Evolutionary conservation across 2,888 invertebrate genomes (phyloP), one percentile per base, ranked within the genome.

Genomic region (Macrosiphum euphorbiae): DNA sequence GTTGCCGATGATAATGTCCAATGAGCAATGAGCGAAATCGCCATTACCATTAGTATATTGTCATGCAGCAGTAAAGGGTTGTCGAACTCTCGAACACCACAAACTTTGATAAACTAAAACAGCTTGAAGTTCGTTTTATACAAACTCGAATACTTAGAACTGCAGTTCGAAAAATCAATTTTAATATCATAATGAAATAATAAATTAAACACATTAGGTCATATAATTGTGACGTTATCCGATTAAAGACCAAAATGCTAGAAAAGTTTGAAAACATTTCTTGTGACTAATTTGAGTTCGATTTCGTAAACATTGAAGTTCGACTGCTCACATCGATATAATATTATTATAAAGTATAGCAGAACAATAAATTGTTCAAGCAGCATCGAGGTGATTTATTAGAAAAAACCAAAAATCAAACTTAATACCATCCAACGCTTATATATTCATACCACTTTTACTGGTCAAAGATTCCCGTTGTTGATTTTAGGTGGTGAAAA

Each of bases 1-100:
- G 0, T 16, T 1, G 2, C n/a, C n/a, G 1, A 13, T 16, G 16
- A 61, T 67, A n/a, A n/a, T n/a, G n/a, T n/a, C 13, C 1, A 11
- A 67, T 16, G n/a, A n/a, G 0, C 1, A 11, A 67, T 16, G n/a
- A n/a, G 0, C 10, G 61, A 13, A 67, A 67, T 67, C 4, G n/a
- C 5, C 1, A 67, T n/a, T 67, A 10, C 2, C 13, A n/a, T n/a
- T 67, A n/a, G 5, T n/a, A n/a, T 67, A 67, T n/a, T n/a, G 11
- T 67, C n/a, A n/a, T 4, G 4, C n/a, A 13, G 1, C n/a, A n/a
- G 0, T 0, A 1, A 67, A n/a, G 1, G 5, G 11, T 13, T 67
- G 3, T n/a, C n/a, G 13, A 67, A 67, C 67, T 67, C 10, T 67
- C 61, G 11, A 58, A 28, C 10, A 61, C 11, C 13, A 3, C 4